Evolutionary conservation across 2,113 vertebrate genomes (phyloP).

Genomic region (Hippocampus abdominalis): DNA sequence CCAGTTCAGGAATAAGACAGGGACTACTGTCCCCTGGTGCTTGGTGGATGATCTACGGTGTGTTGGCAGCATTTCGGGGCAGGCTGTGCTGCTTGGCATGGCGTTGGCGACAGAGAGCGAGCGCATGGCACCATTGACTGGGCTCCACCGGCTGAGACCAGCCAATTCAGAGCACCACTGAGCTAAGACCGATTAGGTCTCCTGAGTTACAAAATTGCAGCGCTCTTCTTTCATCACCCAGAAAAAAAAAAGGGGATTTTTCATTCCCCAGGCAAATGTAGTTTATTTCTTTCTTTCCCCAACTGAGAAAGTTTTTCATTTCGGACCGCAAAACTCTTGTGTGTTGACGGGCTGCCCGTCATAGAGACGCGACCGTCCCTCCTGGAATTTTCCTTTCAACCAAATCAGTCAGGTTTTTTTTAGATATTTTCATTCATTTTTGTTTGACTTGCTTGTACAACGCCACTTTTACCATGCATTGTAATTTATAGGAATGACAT

Average conservation of each 20-base stretch:
- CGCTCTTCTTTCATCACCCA: constrained; percentile 53
- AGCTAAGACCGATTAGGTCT: constrained; percentile 73
- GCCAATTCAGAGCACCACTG: constrained; percentile 75
- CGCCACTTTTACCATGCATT: too few species aligned
- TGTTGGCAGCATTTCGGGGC: constrained; percentile 37
- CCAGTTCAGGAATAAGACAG: constrained; percentile 30
- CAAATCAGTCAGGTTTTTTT: not conserved
- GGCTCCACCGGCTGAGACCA: constrained; percentile 71
- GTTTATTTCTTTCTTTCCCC: constrained; percentile 11
- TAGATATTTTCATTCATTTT: too few species aligned
- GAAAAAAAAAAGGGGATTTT: constrained; percentile 43
- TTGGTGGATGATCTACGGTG: constrained; percentile 31
- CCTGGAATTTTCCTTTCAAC: not conserved
- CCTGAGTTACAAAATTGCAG: constrained; percentile 70
- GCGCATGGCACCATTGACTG: constrained; percentile 67
- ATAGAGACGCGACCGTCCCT: too few species aligned
- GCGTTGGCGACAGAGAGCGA: constrained; percentile 42
- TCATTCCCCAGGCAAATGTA: constrained; percentile 60
- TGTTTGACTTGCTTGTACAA: too few species aligned
- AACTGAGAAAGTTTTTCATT: constrained; percentile 48
- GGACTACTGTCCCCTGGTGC: constrained; percentile 30
- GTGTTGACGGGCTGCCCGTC: constrained; percentile 1
- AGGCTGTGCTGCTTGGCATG: constrained; percentile 28
- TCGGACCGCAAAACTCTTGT: constrained; percentile 21
- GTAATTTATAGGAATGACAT: too few species aligned